These are phyloP conservation scores for Willisornis vidua DNA, from an alignment of 2,113 vertebrate genomes.

Conservation along the genomic window DNA sequence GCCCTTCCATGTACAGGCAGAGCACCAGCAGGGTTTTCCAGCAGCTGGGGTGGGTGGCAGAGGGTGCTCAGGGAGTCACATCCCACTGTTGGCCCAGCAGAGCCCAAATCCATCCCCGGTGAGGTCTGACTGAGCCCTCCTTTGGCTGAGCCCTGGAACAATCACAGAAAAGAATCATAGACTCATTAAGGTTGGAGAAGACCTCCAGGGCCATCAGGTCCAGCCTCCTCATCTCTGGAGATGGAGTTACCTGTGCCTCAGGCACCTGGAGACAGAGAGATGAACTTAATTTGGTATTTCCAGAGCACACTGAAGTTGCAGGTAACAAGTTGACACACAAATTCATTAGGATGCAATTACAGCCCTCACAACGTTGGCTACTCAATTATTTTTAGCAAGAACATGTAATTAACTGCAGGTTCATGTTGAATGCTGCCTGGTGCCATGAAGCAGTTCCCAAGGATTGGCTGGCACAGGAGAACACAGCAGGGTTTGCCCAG, in stretches of 20 bases:
- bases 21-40: neutral
- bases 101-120: neutral
- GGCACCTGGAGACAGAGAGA: neutral
- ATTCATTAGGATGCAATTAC: constrained; percentile 55
- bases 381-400: constrained; percentile 53
- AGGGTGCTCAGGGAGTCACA: neutral
- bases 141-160: neutral
- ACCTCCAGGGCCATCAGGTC: neutral
- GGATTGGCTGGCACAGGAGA: neutral
- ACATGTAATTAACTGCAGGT: constrained; percentile 39
- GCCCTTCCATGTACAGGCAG: too few relatives aligned
- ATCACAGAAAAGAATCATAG: neutral
- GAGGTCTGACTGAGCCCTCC: neutral
- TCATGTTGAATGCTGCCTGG: constrained; percentile 17
- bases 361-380: constrained; percentile 21
- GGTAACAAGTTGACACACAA: constrained; percentile 15
- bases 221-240: neutral
- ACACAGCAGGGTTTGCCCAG: neutral
- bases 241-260: neutral
- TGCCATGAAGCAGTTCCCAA: neutral
- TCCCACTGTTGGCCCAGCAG: neutral
- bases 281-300: constrained; percentile 28
- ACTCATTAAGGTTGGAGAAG: neutral
- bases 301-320: neutral
- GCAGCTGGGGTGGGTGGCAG: neutral